These are phyloP conservation scores for Ylistrum balloti DNA, from an alignment of 1,140 invertebrate species.

Conservation along the genomic window DNA sequence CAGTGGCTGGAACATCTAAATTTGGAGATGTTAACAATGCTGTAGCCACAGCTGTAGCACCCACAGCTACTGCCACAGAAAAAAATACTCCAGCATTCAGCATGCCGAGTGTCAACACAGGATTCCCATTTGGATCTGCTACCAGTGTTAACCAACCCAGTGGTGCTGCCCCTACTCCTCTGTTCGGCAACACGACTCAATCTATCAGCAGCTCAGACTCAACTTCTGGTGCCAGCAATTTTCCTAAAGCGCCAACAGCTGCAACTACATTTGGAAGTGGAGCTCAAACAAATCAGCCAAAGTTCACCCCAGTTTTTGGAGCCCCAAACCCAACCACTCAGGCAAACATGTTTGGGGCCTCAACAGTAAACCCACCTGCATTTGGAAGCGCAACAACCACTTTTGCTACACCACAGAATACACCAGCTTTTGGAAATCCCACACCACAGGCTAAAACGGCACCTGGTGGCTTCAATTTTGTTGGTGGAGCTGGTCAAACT, in stretches of 20 bases:
- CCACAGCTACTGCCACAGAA: background rate
- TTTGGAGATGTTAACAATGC: background rate
- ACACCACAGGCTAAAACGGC: background rate
- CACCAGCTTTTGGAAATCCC: background rate
- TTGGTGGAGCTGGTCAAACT: background rate
- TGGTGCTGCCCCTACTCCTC: background rate
- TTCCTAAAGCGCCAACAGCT: background rate
- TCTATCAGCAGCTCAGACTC: background rate
- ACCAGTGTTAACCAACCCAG: background rate
- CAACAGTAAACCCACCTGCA: background rate
- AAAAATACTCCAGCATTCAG: background rate
- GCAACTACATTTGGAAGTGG: background rate
- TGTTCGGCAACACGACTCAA: background rate
- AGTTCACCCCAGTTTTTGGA: background rate
- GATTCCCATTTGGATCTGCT: background rate
- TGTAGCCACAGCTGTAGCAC: background rate
- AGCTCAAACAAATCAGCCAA: background rate
- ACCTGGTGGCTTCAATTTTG: background rate
- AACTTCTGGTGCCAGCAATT: background rate
- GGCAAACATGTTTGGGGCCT: background rate
- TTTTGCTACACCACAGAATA: background rate
- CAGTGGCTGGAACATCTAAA: background rate
- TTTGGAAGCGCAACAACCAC: background rate
- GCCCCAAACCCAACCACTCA: background rate
- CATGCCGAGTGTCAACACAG: background rate